Percentiles rank a stretch among this genome's conserved stretches.
Evolutionary conservation across 1,140 invertebrate genomes (phyloP).

Genomic region (Drosophila micromelanica): DNA sequence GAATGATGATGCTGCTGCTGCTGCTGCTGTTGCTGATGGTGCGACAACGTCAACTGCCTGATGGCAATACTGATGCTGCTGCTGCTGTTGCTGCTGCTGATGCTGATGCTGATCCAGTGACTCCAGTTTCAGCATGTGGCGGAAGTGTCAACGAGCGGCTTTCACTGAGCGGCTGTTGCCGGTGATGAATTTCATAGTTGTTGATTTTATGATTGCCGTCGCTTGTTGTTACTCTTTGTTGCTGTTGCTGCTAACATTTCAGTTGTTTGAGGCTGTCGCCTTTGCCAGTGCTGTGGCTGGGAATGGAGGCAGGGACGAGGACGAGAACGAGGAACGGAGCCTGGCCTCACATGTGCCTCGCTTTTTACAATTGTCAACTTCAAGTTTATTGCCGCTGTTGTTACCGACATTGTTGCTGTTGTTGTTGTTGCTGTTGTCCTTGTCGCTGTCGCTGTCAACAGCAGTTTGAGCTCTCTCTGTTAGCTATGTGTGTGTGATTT

Average conservation of each 20-base stretch:
- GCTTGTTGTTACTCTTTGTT: conserved; percentile 35
- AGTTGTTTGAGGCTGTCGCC: conserved; percentile 17
- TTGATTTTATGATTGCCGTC: conserved; percentile 83
- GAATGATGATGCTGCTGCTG: conserved; percentile 50
- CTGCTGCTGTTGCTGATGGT: conserved; percentile 53
- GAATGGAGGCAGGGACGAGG: not conserved
- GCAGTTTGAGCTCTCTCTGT: conserved; percentile 51
- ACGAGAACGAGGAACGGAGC: not conserved
- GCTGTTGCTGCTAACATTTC: conserved; percentile 20
- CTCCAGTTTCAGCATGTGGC: conserved; percentile 60
- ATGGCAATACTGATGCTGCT: not conserved
- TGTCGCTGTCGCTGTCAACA: conserved; percentile 62
- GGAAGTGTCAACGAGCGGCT: conserved; percentile 75
- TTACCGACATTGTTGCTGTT: conserved; percentile 40
- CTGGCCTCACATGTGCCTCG: conserved; percentile 44
- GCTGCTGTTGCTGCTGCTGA: conserved; percentile 4
- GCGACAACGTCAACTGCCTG: conserved; percentile 52
- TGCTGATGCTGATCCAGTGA: conserved; percentile 55
- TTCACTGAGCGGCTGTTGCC: conserved; percentile 62
- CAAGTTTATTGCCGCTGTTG: conserved; percentile 71
- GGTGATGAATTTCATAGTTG: conserved; percentile 84
- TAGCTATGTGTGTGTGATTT: conserved; percentile 36
- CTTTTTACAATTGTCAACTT: conserved; percentile 75
- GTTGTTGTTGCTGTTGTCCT: conserved; percentile 50
- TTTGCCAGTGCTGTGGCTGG: not conserved